Evolutionary conservation across 2,113 vertebrate genomes (phyloP).

Genomic region (Vireo altiloquus): DNA sequence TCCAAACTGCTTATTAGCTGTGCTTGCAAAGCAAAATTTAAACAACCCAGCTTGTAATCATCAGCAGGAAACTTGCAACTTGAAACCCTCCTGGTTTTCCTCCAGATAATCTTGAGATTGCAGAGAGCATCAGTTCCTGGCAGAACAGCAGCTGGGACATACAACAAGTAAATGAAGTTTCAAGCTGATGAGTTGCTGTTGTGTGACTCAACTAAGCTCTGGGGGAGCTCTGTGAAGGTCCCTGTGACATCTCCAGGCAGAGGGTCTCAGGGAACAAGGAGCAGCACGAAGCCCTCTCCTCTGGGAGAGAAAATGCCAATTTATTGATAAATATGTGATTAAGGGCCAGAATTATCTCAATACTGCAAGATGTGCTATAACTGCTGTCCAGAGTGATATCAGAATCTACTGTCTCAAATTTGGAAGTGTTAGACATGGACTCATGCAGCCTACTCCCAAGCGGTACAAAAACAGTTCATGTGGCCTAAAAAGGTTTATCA

Average conservation of each 20-base stretch:
- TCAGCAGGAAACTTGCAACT: neutral
- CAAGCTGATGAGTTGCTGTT: neutral
- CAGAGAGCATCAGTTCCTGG: neutral
- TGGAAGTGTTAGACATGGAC: neutral
- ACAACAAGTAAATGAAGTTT: neutral
- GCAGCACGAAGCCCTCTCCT: neutral
- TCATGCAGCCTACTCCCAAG: neutral
- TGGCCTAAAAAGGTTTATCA: neutral
- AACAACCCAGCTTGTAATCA: neutral
- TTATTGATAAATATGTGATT: neutral
- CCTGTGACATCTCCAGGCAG: neutral
- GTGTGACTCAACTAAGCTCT: neutral
- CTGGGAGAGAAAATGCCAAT: neutral
- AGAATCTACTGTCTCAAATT: neutral
- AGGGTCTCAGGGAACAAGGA: neutral
- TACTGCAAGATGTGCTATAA: neutral
- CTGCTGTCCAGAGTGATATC: neutral
- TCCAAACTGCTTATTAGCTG: neutral
- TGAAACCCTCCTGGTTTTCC: neutral
- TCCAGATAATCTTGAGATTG: neutral
- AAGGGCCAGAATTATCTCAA: neutral
- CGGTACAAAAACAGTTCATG: neutral
- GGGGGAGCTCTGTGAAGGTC: neutral
- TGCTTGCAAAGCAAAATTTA: conserved; percentile 8
- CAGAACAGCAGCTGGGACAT: neutral